Evolutionary conservation across 2,797 vertebrate genomes (phyloP).

Genomic region (Benthosema pterotum): DNA sequence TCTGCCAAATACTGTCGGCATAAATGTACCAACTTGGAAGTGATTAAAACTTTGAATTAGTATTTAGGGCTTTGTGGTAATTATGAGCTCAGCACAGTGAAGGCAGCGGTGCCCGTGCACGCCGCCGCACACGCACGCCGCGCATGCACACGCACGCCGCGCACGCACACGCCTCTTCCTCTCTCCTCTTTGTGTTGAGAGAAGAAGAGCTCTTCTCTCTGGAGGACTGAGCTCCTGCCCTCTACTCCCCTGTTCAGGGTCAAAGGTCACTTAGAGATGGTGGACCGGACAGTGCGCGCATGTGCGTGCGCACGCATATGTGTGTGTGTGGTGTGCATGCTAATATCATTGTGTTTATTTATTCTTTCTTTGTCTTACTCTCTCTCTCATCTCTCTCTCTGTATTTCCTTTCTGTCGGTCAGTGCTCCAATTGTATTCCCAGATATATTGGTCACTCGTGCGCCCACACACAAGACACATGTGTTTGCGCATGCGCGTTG

Average conservation of each 20-base stretch:
- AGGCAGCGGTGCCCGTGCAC: conserved; percentile 34
- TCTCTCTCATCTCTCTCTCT: conserved; percentile 11
- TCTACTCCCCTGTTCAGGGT: conserved; percentile 11
- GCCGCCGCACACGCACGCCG: conserved; percentile 37
- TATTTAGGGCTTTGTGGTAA: conserved; percentile 45
- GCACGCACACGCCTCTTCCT: neutral
- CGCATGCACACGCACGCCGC: neutral
- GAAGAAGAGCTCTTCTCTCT: neutral
- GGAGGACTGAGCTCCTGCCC: neutral
- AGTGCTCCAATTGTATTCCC: conserved; percentile 36
- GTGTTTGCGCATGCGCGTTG: too few species aligned
- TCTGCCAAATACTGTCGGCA: too few species aligned
- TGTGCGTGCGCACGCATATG: neutral
- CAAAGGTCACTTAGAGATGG: conserved; percentile 21
- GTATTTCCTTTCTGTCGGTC: conserved; percentile 5
- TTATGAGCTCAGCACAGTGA: conserved; percentile 37
- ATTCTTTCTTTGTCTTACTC: conserved; percentile 29
- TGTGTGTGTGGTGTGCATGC: neutral
- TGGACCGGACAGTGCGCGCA: neutral
- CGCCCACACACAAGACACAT: neutral
- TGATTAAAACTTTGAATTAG: conserved; percentile 24
- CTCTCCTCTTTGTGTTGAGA: conserved; percentile 36
- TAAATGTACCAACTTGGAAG: neutral
- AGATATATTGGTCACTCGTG: conserved; percentile 38
- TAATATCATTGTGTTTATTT: neutral